Evolutionary conservation across 2,113 vertebrate genomes (phyloP), one percentile per base, ranked within the genome.

Genomic region (Trachemys scripta): DNA sequence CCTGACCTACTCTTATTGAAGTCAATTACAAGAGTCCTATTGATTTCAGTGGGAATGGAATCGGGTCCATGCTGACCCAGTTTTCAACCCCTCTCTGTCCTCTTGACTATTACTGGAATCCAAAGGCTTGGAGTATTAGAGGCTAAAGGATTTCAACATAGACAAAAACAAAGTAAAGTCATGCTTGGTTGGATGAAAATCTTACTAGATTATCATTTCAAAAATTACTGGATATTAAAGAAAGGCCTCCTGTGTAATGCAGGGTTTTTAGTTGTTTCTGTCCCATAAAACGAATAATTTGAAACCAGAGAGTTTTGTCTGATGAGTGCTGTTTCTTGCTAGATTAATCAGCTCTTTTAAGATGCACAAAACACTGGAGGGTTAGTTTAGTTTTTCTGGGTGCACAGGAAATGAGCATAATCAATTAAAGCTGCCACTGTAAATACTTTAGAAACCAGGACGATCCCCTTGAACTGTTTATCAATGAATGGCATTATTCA

Each of bases 401-500:
- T 78, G n/a, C 47, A 88, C 35, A 51, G 90, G 93, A 95, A 82
- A 2, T 79, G 49, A 89, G 84, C n/a, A 82, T n/a, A 59, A 89
- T 82, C 38, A 83, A 85, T 94, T 86, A 88, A 89, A 89, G 85
- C 59, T 90, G 82, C 14, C 42, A 78, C 53, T 50, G 9, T 83
- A 57, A 53, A 84, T 90, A 56, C 72, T 95, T 91, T 78, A 0
- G 29, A 95, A 98, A 92, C 31, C 50, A 92, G 87, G n/a, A 95
- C 16, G 72, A 92, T 95, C 90, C 38, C 25, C 38, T 96, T 97
- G 84, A 92, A 93, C 85, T 59, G 20, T 84, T 97, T 87, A 81
- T 89, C 94, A 81, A 69, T 95, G 94, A 95, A 94, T 91, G 14
- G 27, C 50, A 82, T 94, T 94, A 93, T 97, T 97, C 90, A 97